A percentile compares a stretch with the other conserved stretches of the same genome.
Conservation (phyloP, 2,113 vertebrate genomes). For the Gambusia affinis region DNA sequence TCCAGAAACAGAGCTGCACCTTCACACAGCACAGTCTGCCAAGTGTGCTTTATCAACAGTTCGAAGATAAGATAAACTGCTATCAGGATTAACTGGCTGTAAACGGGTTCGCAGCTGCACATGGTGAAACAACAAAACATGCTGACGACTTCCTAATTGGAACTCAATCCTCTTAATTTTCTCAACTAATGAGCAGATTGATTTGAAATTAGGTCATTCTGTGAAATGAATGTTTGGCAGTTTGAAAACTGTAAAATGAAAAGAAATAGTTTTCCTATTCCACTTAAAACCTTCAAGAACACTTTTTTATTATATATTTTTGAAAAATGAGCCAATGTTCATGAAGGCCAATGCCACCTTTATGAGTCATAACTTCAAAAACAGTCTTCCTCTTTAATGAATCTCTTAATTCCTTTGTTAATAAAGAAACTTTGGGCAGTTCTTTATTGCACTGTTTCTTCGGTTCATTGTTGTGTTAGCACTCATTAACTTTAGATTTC, state of each 20-base stretch:
- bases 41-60: slow-evolving; percentile 46
- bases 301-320: background rate
- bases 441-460: background rate
- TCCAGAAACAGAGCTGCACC: slow-evolving; percentile 46
- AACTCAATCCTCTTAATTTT: background rate
- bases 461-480: background rate
- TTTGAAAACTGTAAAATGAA: background rate
- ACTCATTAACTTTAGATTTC: background rate
- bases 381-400: background rate
- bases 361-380: background rate
- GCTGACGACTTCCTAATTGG: background rate
- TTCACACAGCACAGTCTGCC: slow-evolving; percentile 22
- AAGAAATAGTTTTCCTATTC: background rate
- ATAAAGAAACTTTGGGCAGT: background rate
- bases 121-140: slow-evolving; percentile 9
- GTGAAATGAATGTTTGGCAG: background rate
- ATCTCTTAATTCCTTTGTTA: background rate
- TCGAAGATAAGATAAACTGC: slow-evolving; percentile 44
- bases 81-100: slow-evolving; percentile 15
- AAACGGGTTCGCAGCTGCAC: slow-evolving; percentile 24
- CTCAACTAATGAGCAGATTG: background rate
- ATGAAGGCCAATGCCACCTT: background rate
- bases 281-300: background rate
- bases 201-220: background rate
- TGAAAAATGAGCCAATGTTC: background rate